Evolutionary conservation across 2,113 vertebrate genomes (phyloP), one percentile per base, ranked within the genome.

Genomic region (Ophiodon elongatus): DNA sequence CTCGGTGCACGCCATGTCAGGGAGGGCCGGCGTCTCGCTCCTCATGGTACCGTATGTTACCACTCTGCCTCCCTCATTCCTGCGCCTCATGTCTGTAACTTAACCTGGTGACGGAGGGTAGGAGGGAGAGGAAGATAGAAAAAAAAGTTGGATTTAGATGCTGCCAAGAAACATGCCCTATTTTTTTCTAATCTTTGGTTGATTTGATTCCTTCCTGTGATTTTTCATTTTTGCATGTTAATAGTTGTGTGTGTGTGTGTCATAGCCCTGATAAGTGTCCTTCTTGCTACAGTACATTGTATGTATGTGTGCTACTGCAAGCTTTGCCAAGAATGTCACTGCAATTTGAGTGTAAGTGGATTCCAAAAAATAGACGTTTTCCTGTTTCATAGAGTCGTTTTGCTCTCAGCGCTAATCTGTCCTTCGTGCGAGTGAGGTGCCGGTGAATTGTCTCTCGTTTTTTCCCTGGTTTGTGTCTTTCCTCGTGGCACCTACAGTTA

Each of bases 31-130:
- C 72, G 84, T 93, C 90, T 90, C 43, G 78, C 93, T 91, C 96
- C 96, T 97, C 96, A 96, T 98, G 98, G 98, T 98, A 99, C 98
- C 94, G 96, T 96, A 93, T 98, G 98, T 98, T 98, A 99, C 97
- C 95, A 92, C 94, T 96, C 89, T 88, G 94, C 96, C 97, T 98
- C 98, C 97, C 96, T 97, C 97, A 97, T 98, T 98, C 97, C 95
- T 97, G 94, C 90, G 73, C 82, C 86, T 88, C 81, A 69, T 80
- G 88, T 80, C 87, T 92, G 94, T 90, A 92, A 93, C 92, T 89
- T 81, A 94, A 94, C 92, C 92, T 93, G 92, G 83, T 88, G 88
- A 86, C 23, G 80, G 88, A 87, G 89, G 73, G 73, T 59, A 87
- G 81, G 79, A 88, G 90, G 82, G 80, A 72, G 77, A 41, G 81